Evolutionary conservation across 2,797 vertebrate species (phyloP).

Genomic region (Squalus acanthias): DNA sequence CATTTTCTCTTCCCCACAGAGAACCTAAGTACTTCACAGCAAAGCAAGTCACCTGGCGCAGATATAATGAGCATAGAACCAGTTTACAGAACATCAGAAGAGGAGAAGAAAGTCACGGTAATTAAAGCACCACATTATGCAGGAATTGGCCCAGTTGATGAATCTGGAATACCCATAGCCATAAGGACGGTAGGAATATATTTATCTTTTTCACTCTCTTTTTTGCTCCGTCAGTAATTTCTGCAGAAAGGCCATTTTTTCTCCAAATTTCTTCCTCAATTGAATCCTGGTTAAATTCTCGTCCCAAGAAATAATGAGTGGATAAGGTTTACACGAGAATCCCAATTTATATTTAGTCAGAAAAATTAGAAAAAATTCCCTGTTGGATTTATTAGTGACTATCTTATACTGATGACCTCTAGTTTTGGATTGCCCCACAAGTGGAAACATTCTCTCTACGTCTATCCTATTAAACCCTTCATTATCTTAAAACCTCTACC

Average conservation of each 20-base stretch:
- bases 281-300: conserved; percentile 38
- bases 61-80: conserved; percentile 69
- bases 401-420: background rate
- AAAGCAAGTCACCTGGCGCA: conserved; percentile 68
- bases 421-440: background rate
- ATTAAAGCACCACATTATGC: conserved; percentile 96
- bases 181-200: conserved; percentile 85
- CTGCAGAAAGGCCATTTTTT: background rate
- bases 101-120: conserved; percentile 87
- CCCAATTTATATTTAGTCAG: background rate
- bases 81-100: conserved; percentile 84
- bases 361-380: background rate
- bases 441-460: background rate
- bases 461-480: background rate
- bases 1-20: background rate
- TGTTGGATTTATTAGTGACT: background rate
- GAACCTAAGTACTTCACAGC: conserved; percentile 55
- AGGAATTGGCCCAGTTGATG: conserved; percentile 93
- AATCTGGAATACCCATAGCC: conserved; percentile 94
- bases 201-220: background rate
- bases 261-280: conserved; percentile 23
- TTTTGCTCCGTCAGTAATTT: background rate
- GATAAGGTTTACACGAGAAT: background rate
- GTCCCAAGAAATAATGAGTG: background rate
- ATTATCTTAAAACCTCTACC: background rate